Conservation (phyloP, 2,113 vertebrate species). For the Poicephalus gulielmi region DNA sequence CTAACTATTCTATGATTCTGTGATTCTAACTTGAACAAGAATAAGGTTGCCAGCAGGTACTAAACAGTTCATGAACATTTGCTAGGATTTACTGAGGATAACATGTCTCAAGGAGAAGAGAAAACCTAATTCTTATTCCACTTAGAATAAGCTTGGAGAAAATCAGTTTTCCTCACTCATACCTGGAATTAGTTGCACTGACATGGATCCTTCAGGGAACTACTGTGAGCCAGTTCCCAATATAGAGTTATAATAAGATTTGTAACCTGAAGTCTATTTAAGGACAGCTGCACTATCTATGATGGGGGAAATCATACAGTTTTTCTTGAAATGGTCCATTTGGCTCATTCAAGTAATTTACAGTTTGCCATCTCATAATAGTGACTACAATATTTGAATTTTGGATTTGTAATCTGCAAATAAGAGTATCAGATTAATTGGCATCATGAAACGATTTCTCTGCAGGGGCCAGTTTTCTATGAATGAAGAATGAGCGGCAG, state of each 20-base stretch:
- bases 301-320: neutral
- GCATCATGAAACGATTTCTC: neutral
- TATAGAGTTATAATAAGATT: neutral
- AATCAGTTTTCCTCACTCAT: accelerated
- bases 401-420: neutral
- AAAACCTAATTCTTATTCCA: neutral
- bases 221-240: neutral
- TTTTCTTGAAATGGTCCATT: neutral
- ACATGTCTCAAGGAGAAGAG: neutral
- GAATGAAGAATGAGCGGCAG: neutral
- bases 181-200: neutral
- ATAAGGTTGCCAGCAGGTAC: neutral
- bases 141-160: neutral
- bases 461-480: neutral
- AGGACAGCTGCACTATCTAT: neutral
- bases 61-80: neutral
- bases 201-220: neutral
- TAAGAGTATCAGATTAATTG: neutral
- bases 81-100: neutral
- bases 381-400: neutral
- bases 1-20: no score
- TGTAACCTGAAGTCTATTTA: neutral
- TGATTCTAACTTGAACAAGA: neutral
- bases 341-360: neutral
- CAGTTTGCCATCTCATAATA: neutral